A percentile compares a stretch with the other conserved stretches of the same genome.
Evolutionary conservation across 2,797 vertebrate species (phyloP).

Genomic region (Scolopax rusticola): DNA sequence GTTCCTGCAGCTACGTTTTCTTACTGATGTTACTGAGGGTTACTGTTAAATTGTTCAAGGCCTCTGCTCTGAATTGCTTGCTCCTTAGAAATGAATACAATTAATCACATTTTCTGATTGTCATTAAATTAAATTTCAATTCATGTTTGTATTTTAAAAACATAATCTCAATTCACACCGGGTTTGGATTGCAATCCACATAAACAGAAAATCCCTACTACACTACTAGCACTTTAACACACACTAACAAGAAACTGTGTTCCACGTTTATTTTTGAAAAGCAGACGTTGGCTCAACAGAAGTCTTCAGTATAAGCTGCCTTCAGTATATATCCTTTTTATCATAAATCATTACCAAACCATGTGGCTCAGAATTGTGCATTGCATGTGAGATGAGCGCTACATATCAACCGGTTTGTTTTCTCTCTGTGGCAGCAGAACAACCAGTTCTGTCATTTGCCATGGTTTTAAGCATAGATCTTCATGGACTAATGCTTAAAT

Average conservation of each 20-base stretch:
- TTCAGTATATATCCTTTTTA: not conserved
- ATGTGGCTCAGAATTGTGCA: not conserved
- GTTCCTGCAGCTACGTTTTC: not conserved
- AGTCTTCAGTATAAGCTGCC: not conserved
- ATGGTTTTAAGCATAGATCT: not conserved
- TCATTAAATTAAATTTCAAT: not conserved
- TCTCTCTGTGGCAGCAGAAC: not conserved
- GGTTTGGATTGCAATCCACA: not conserved
- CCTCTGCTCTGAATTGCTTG: not conserved
- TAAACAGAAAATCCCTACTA: not conserved
- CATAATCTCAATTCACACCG: not conserved
- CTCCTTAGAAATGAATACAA: not conserved
- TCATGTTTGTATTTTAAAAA: not conserved
- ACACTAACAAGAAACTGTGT: not conserved
- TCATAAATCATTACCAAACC: not conserved
- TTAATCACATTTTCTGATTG: not conserved
- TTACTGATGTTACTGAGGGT: not conserved
- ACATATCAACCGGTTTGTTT: not conserved
- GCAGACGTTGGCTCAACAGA: not conserved
- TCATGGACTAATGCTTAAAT: not conserved
- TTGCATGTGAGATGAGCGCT: not conserved
- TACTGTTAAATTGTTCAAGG: not conserved
- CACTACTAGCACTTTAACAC: not conserved
- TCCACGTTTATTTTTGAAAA: not conserved
- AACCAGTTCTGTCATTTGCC: not conserved